Percentiles rank a stretch among this genome's conserved stretches.
Conservation (phyloP, 1,140 invertebrate genomes). For the Heterodera schachtii region DNA sequence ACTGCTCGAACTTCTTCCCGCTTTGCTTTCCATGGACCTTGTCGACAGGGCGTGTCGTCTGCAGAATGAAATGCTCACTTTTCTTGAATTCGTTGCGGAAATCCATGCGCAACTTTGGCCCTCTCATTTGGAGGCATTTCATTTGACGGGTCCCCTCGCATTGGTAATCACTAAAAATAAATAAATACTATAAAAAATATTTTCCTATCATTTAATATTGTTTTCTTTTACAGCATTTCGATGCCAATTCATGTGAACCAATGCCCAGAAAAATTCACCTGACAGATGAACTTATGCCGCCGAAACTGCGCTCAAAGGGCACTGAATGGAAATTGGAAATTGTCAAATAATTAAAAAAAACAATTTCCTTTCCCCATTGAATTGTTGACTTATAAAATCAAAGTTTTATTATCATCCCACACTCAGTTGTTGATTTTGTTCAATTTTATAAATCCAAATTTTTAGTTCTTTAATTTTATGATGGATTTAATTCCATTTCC, state of each 20-base stretch:
- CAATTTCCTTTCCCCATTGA: not conserved
- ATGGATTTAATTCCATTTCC: no score
- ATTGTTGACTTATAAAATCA: not conserved
- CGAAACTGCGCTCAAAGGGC: conserved; percentile 44
- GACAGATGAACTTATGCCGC: conserved; percentile 51
- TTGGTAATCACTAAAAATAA: conserved; percentile 40
- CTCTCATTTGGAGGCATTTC: conserved; percentile 40
- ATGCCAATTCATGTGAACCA: not conserved
- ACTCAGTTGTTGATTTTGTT: no score
- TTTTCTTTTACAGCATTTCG: no score
- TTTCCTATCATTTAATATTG: no score
- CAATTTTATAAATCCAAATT: no score
- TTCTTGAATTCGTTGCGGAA: conserved; percentile 8
- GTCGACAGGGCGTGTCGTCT: conserved; percentile 43
- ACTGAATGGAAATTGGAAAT: conserved; percentile 48
- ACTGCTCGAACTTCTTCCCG: conserved; percentile 49
- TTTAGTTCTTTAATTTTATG: no score
- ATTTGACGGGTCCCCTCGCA: conserved; percentile 50
- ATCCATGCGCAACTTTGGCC: conserved; percentile 48
- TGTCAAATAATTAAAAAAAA: conserved; percentile 34
- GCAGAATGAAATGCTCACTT: conserved; percentile 34
- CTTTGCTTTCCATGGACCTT: conserved; percentile 44
- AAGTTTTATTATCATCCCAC: no score
- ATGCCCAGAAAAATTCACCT: conserved; percentile 11
- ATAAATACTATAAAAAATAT: not conserved